phyloP scores from a whole-genome alignment of 2,888 invertebrate species.

The Allygus modestus region DNA sequence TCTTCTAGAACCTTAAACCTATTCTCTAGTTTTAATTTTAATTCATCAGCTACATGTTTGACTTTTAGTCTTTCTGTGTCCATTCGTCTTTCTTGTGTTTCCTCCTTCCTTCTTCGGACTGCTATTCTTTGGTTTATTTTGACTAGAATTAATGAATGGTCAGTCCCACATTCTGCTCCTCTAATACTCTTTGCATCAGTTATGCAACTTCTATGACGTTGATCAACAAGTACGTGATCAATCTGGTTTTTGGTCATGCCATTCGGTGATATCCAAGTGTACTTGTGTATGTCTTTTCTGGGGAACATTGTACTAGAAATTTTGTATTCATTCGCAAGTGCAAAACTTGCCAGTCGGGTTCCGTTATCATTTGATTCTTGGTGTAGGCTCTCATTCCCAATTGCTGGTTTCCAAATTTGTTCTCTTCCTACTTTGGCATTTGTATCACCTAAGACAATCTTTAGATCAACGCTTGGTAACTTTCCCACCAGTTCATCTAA shows the following conservation, averaged over 20 bases:
- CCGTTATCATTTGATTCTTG: slow-evolving; percentile 38
- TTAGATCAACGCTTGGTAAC: slow-evolving; percentile 1
- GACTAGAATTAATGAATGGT: slow-evolving; percentile 52
- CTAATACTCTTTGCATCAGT: slow-evolving; percentile 51
- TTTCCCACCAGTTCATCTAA: neutral
- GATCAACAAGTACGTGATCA: slow-evolving; percentile 61
- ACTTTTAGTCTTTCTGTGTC: neutral
- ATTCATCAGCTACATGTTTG: neutral
- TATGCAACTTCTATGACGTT: slow-evolving; percentile 46
- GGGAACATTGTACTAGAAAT: slow-evolving; percentile 51
- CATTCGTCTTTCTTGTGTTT: neutral
- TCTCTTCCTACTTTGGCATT: slow-evolving; percentile 36
- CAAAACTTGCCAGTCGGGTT: slow-evolving; percentile 34
- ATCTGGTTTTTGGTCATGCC: slow-evolving; percentile 63
- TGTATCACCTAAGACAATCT: slow-evolving; percentile 28
- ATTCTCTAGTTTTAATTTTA: slow-evolving; percentile 31
- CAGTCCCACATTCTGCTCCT: slow-evolving; percentile 61
- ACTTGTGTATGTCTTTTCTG: slow-evolving; percentile 11
- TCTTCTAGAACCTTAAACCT: slow-evolving; percentile 32
- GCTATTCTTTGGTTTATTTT: slow-evolving; percentile 44
- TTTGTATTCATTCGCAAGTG: slow-evolving; percentile 45
- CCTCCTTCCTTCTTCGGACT: neutral
- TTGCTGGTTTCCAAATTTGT: slow-evolving; percentile 28
- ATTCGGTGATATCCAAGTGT: slow-evolving; percentile 64
- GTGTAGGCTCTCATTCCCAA: slow-evolving; percentile 47